Conservation (phyloP, 2,797 vertebrate genomes). For the Tenualosa ilisha region DNA sequence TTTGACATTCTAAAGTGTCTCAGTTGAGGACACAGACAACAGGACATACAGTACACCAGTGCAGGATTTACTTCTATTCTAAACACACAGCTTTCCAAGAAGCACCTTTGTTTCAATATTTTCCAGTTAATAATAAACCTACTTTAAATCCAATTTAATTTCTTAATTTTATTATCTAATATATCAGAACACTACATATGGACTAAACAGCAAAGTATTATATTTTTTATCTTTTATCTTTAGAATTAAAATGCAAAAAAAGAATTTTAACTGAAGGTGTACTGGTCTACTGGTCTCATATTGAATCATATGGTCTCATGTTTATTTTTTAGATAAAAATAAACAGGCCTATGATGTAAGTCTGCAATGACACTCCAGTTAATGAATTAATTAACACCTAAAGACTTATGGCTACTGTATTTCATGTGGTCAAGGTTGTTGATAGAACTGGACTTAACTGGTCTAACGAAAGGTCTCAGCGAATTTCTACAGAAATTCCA, state of each 20-base stretch:
- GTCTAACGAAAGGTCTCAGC: background rate
- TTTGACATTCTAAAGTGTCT: conserved; percentile 16
- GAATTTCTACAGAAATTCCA: background rate
- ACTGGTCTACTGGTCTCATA: background rate
- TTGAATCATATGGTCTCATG: background rate
- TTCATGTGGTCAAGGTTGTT: conserved; percentile 5
- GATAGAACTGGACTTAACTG: background rate
- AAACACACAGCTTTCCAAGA: background rate
- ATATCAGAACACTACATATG: background rate
- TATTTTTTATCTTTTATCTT: no score
- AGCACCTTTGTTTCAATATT: background rate
- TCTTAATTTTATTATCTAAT: background rate
- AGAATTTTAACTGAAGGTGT: background rate
- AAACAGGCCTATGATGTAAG: background rate
- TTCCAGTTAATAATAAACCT: background rate
- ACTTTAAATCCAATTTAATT: background rate
- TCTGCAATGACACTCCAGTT: background rate
- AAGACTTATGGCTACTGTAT: background rate
- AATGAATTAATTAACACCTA: background rate
- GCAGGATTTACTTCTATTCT: background rate
- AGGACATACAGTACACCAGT: background rate
- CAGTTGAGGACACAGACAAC: background rate
- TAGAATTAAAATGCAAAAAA: no score
- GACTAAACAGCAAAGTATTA: background rate
- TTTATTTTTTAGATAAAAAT: background rate